These are phyloP conservation scores for Turritopsis dohrnii DNA, from an alignment of 30 jellyfish, hydroid and myxozoan genomes.

Conservation along the genomic window DNA sequence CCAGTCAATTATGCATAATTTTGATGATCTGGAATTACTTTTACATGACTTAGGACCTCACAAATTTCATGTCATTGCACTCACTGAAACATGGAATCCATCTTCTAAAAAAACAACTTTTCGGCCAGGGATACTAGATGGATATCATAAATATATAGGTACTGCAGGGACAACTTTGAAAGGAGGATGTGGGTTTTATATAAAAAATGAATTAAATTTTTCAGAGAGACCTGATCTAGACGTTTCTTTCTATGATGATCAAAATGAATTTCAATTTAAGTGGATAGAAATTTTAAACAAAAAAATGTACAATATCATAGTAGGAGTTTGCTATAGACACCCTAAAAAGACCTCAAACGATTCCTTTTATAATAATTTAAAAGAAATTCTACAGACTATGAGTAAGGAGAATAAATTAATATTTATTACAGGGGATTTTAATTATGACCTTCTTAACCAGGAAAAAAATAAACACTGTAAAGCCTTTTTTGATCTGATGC, in stretches of 20 bases:
- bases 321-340: conserved; percentile 2
- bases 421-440: conserved; percentile 3
- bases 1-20: background rate
- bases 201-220: background rate
- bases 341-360: conserved; percentile 4
- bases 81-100: conserved; percentile 4
- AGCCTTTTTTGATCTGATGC: background rate
- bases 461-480: conserved; percentile 2
- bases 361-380: background rate
- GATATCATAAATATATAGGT: conserved; percentile 4
- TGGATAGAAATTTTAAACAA: background rate
- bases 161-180: conserved; percentile 9
- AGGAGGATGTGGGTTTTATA: conserved; percentile 28
- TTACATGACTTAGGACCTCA: background rate
- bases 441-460: background rate
- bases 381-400: background rate
- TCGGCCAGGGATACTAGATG: conserved; percentile 22
- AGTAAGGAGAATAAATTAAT: background rate
- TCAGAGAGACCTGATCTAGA: conserved; percentile 8
- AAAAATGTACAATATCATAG: background rate
- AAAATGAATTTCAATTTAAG: background rate
- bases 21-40: conserved; percentile 1
- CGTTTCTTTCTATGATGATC: conserved; percentile 8
- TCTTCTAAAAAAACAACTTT: conserved; percentile 3
- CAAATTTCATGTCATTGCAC: conserved; percentile 10